Evolutionary conservation across 2,888 invertebrate species (phyloP).

Genomic region (Melanotus villosus): DNA sequence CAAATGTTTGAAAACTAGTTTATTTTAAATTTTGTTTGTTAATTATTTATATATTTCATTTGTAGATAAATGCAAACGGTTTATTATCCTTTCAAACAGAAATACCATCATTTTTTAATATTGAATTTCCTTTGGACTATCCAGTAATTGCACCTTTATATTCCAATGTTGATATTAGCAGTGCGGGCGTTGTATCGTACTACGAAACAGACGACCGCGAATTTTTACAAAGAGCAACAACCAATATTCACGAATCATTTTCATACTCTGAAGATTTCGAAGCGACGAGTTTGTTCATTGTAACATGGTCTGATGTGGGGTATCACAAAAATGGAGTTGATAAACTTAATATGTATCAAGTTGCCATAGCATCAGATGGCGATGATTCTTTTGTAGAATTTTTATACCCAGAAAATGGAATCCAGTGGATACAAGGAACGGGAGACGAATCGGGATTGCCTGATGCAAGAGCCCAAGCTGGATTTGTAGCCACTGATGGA

Average conservation of each 20-base stretch:
- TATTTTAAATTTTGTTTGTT: too few relatives aligned
- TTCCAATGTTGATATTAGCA: slow-evolving; percentile 89
- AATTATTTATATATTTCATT: too few relatives aligned
- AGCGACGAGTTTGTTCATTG: slow-evolving; percentile 85
- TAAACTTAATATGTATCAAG: slow-evolving; percentile 91
- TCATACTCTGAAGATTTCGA: slow-evolving; percentile 80
- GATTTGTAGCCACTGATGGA: slow-evolving; percentile 89
- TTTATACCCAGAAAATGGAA: slow-evolving; percentile 88
- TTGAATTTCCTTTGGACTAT: slow-evolving; percentile 90
- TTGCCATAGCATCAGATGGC: slow-evolving; percentile 81
- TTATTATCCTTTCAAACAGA: slow-evolving; percentile 91
- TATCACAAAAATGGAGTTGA: slow-evolving; percentile 78
- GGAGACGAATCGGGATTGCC: slow-evolving; percentile 82
- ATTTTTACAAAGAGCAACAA: slow-evolving; percentile 77
- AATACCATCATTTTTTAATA: slow-evolving; percentile 87
- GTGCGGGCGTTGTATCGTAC: slow-evolving; percentile 81
- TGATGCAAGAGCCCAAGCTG: slow-evolving; percentile 94
- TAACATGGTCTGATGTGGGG: slow-evolving; percentile 93
- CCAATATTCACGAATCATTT: slow-evolving; percentile 82
- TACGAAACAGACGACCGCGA: slow-evolving; percentile 76
- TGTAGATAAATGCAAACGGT: slow-evolving; percentile 92
- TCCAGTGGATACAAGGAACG: slow-evolving; percentile 93
- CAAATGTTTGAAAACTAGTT: too few relatives aligned
- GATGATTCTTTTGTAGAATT: slow-evolving; percentile 88
- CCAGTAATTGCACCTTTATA: slow-evolving; percentile 93